Evolutionary conservation across 2,113 vertebrate species (phyloP), one percentile per base, ranked within the genome.

Genomic region (Rhegmatorhina hoffmannsi): DNA sequence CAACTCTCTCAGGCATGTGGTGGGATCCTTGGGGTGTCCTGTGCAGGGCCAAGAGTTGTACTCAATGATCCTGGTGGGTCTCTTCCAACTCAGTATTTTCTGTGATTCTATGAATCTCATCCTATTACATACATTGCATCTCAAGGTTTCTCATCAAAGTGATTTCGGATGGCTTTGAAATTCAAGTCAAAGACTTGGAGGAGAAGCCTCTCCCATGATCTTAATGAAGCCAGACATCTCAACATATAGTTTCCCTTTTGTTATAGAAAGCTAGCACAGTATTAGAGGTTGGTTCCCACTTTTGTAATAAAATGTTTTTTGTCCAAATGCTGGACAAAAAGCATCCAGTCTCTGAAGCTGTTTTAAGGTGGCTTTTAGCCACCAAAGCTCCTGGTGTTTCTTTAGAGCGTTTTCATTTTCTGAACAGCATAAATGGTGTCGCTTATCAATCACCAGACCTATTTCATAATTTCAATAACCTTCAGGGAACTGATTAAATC

Each of bases 381-480:
- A 87, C 82, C 70, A 82, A 78, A 94, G 21, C n/a, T 94, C 84
- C 62, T 43, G 34, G 47, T 67, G 31, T 87, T 93, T 85, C 77
- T 87, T 77, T 66, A 74, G 66, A 91, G 55, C n/a, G 44, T 89
- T 96, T 95, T 85, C n/a, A 60, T 87, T 92, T 94, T 95, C 79
- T 83, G 78, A 85, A 50, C n/a, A 75, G 60, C 44, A 68, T 79
- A 95, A 95, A 88, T 63, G 62, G 92, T 94, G 92, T 81, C 70
- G 73, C 80, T 89, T 95, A 96, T 94, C 3, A 0, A 94, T 93
- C 94, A 90, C 94, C 92, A 96, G 93, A 85, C 69, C 76, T 95
- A 76, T 95, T 95, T 93, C 84, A 95, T 95, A 95, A 92, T 94
- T 92, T 96, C 85, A 89, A 17, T 95, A 96, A 96, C 89, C 76